Evolutionary conservation across 2,888 invertebrate species (phyloP).

Genomic region (Molanna angustata): DNA sequence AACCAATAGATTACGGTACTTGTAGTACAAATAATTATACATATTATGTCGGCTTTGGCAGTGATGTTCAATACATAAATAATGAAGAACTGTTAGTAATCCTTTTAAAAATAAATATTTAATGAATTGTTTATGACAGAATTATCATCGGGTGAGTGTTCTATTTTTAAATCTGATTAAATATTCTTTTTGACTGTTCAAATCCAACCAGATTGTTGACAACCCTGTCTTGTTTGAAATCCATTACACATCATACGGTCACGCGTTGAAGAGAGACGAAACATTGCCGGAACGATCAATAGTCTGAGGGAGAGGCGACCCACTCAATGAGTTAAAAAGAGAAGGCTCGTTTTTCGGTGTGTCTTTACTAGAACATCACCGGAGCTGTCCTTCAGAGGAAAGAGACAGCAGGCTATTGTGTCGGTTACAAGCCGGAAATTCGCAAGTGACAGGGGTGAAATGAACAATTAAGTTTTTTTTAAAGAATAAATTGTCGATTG

Average conservation of each 20-base stretch:
- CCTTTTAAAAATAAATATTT: no score
- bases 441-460: background rate
- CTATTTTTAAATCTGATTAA: no score
- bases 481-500: background rate
- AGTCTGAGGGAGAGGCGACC: slow-evolving; percentile 10
- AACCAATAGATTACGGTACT: no score
- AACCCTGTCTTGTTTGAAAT: slow-evolving; percentile 10
- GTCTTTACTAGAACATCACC: slow-evolving; percentile 4
- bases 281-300: slow-evolving; percentile 9
- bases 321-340: background rate
- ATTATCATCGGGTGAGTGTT: no score
- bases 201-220: background rate
- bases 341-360: background rate
- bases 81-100: no score
- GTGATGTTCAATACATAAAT: no score
- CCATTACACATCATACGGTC: slow-evolving; percentile 9
- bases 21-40: no score
- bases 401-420: background rate
- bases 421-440: background rate
- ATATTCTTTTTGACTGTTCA: background rate
- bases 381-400: slow-evolving; percentile 6
- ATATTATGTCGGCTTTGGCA: no score
- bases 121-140: no score
- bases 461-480: background rate
- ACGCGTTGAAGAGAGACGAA: slow-evolving; percentile 9